phyloP scores from a whole-genome alignment of 1,140 invertebrate species.

The Diorhabda elongata region DNA sequence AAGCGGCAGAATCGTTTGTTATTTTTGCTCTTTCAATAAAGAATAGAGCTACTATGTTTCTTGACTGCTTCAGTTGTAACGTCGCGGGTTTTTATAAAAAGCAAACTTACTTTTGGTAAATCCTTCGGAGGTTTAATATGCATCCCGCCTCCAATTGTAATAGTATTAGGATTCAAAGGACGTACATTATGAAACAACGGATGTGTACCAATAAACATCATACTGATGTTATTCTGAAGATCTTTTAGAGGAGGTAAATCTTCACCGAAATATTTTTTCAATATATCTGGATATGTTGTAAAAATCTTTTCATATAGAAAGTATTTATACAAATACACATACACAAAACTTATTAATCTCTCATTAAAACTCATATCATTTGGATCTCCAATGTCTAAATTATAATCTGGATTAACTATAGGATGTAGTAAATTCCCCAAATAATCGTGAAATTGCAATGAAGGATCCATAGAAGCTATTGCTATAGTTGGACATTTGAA shows the following conservation, averaged over 20 bases:
- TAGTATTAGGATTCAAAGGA: conserved; percentile 49
- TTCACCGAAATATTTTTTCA: conserved; percentile 47
- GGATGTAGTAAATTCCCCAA: conserved; percentile 49
- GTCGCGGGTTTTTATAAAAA: no score
- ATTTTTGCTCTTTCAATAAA: no score
- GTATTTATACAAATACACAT: conserved; percentile 7
- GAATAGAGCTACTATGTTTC: no score
- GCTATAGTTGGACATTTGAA: conserved; percentile 41
- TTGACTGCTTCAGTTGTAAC: no score
- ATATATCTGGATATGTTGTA: conserved; percentile 35
- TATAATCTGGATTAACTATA: conserved; percentile 46
- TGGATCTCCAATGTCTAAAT: conserved; percentile 16
- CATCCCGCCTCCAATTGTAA: conserved; percentile 51
- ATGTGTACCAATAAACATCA: conserved; percentile 54
- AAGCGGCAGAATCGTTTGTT: no score
- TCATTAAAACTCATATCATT: conserved; percentile 23
- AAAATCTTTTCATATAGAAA: conserved; percentile 18
- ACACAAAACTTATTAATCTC: conserved; percentile 26
- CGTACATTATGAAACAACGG: conserved; percentile 47
- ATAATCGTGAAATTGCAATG: conserved; percentile 22
- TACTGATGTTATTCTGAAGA: conserved; percentile 49
- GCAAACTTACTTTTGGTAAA: conserved; percentile 33
- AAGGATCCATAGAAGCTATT: conserved; percentile 18
- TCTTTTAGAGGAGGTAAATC: conserved; percentile 47
- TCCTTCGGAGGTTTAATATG: conserved; percentile 47